Base-by-base conservation (phyloP, 2,797 vertebrate species). In the Sparus aurata region DNA sequence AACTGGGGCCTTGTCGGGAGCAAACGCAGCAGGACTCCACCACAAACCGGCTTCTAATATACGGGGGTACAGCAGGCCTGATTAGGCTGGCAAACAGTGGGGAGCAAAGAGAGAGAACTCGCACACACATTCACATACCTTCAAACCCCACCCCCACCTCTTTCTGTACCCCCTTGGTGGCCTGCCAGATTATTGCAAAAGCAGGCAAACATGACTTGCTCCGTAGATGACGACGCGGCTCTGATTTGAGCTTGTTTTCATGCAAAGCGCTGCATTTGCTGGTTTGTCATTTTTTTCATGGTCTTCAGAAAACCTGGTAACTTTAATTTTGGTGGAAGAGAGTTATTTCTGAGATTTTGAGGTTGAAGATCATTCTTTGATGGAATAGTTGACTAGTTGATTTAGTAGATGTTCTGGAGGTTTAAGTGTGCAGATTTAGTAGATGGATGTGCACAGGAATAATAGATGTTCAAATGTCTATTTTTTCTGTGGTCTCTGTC, bases 81-180 rank as follows among this genome's bases (percentile, higher is more conserved):
- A 95, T 95, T 95, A 94, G 91, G 86, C 94, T 84, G 90, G 84
- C 82, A 91, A 94, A 93, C 93, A 93, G 91, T 89, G 85, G 91
- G 91, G 92, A 89, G 91, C 89, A 78, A 59, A 72, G 63, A 50
- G 67, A 71, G 75, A 2, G 78, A 59, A 58, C 79, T 74, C 79
- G 61, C 70, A 64, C 38, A 59, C 49, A 82, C 50, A 66, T 27
- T 62, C 75, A 75, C 89, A 85, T 77, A 87, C 83, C 74, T 87
- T 84, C 64, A 70, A 77, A 64, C 60, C 64, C 66, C 59, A 57
- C 84, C 75, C 74, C 80, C 83, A 45, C 53, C 53, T 45, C 53
- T 45, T 3, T 70, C 79, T 84, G 78, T 54, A 76, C 78, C 68
- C 84, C 77, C 77, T 76, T 15, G 87, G 90, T 91, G 89, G 86